Evolutionary conservation across 2,113 vertebrate species (phyloP), one percentile per base, ranked within the genome.

Genomic region (Trichomycterus rosablanca): DNA sequence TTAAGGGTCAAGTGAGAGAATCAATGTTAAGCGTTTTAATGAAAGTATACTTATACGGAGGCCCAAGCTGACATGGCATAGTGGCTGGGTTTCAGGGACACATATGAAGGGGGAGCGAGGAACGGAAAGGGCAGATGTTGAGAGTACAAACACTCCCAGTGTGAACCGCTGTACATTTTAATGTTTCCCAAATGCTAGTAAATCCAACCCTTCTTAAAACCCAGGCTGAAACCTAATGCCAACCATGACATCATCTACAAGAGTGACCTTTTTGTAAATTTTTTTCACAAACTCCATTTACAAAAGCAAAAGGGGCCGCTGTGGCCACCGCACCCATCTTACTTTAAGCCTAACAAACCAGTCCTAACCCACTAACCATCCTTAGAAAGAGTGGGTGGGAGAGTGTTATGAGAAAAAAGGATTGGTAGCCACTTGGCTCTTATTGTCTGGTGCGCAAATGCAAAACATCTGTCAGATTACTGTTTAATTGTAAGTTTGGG

Each of bases 141-240:
- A 74, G 55, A 75, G 72, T 48, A 76, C 72, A 76, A 74, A 71
- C 74, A 74, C 70, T 78, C 28, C 10, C 68, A 70, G 75, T 73
- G 71, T 77, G 80, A 84, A 82, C 71, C 64, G 60, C 74, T 79
- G 61, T 72, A 72, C 58, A 77, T 83, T 83, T 82, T 72, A 75
- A 79, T 74, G 74, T 75, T 83, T 83, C 76, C 74, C 64, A n/a
- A 81, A 78, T 59, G 78, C 78, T 79, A 77, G 78, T 83, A 82
- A 85, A 85, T 76, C 74, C 63, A 78, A 74, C 58, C 63, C 72
- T 71, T 63, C 72, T 76, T 24, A 78, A 77, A 82, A 68, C 75
- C 74, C 71, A 80, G 46, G 67, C 59, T 76, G 73, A 74, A 76
- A 71, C 59, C 53, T 26, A 42, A 63, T 68, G 79, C 79, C 81